phyloP scores from a whole-genome alignment of 2,888 invertebrate genomes.

The Pimpla rufipes region DNA sequence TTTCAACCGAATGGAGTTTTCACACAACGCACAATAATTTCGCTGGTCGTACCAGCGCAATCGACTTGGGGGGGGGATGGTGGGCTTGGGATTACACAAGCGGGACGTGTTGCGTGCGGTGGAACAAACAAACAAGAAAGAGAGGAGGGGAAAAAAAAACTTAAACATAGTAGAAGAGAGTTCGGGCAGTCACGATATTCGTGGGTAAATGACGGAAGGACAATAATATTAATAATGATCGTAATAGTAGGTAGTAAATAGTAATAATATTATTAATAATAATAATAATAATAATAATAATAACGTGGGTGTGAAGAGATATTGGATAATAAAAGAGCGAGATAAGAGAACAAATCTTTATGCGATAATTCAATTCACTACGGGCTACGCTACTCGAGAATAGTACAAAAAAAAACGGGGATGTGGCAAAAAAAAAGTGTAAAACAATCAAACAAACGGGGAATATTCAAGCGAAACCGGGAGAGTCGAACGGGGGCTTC shows the following conservation, averaged over 20 bases:
- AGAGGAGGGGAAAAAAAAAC: slow-evolving; percentile 47
- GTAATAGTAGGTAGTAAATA: slow-evolving; percentile 64
- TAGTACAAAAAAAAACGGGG: slow-evolving; percentile 47
- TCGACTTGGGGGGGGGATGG: neutral
- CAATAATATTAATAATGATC: slow-evolving; percentile 67
- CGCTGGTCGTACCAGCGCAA: slow-evolving; percentile 39
- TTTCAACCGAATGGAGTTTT: slow-evolving; percentile 37
- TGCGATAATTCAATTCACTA: slow-evolving; percentile 73
- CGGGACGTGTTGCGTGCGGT: slow-evolving; percentile 50
- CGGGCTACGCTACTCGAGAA: slow-evolving; percentile 71
- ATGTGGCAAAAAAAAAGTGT: slow-evolving; percentile 8
- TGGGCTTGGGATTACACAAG: slow-evolving; percentile 37
- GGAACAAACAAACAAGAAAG: slow-evolving; percentile 35
- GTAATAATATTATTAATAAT: slow-evolving; percentile 59
- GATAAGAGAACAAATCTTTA: slow-evolving; percentile 73
- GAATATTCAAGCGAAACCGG: slow-evolving; percentile 18
- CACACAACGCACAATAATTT: slow-evolving; percentile 19
- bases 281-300: slow-evolving; percentile 44
- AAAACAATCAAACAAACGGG: slow-evolving; percentile 61
- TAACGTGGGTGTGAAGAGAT: slow-evolving; percentile 53
- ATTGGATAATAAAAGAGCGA: slow-evolving; percentile 71
- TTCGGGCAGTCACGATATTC: slow-evolving; percentile 55
- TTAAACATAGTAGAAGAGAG: slow-evolving; percentile 55
- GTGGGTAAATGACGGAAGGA: slow-evolving; percentile 49
- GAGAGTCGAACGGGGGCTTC: slow-evolving; percentile 8